Evolutionary conservation across 2,113 vertebrate species (phyloP).

Genomic region (Cavia porcellus): DNA sequence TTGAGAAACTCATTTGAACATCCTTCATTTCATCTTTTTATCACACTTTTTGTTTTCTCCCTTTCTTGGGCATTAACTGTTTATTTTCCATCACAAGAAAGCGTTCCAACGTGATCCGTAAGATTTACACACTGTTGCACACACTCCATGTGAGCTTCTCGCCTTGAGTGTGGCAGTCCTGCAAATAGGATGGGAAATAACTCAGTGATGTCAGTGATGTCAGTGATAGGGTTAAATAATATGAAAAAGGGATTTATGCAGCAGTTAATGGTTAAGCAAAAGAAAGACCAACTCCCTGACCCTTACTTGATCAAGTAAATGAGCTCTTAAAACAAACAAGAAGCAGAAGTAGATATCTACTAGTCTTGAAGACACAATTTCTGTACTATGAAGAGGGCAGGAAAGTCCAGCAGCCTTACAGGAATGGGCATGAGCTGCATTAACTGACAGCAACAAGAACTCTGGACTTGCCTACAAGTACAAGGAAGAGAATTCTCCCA

Average conservation of each 20-base stretch:
- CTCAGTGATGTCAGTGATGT: neutral
- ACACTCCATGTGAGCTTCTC: neutral
- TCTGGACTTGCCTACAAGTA: neutral
- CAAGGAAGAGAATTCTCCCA: neutral
- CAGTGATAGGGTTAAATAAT: neutral
- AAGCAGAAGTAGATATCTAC: neutral
- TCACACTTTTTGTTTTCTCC: neutral
- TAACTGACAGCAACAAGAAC: neutral
- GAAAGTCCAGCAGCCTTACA: neutral
- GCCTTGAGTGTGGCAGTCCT: neutral
- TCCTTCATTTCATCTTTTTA: neutral
- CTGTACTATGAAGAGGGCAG: fast-evolving
- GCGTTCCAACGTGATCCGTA: neutral
- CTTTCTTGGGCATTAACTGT: neutral
- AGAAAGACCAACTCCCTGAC: neutral
- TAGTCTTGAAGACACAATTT: neutral
- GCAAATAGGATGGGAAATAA: neutral
- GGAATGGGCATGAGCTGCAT: neutral
- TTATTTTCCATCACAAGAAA: neutral
- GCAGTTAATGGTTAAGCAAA: constrained; percentile 5
- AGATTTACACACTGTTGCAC: too few relatives aligned
- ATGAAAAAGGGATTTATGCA: neutral
- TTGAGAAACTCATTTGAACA: neutral
- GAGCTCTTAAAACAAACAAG: neutral
- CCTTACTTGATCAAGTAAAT: neutral